Base-by-base conservation (phyloP, 1,140 invertebrate species). In the Teleopsis dalmanni region DNA sequence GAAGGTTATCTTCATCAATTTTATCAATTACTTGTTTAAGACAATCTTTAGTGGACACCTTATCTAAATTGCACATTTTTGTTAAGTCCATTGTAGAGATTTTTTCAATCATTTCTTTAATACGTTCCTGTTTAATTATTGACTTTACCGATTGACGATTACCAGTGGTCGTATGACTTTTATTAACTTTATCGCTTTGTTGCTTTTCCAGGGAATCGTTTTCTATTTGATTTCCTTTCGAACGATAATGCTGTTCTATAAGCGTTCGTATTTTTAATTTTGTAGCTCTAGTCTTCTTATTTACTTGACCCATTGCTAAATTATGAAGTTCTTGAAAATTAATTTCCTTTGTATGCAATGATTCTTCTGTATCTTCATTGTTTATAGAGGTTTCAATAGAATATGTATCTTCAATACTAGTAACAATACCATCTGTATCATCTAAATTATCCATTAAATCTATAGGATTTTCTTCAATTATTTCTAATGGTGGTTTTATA, bases 41-140 rank as follows among this genome's bases (percentile, higher is more conserved):
- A 36, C 66, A 71, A 41, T 71, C 59, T 55, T 71, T 71, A 0
- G 64, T 70, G 19, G 60, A 58, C 43, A 62, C 61, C 49, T 59
- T 60, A 41, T 70, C 59, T 51, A 71, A 45, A 51, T 71, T 57
- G 44, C 69, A 71, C 16, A 70, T 58, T 22, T 57, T 56, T 3
- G 57, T 67, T 40, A 71, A 46, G 55, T 71, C 65, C 59, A 71
- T 62, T 9, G 61, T 61, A 3, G 66, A 57, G n/a, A 71, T 68
- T 44, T 65, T 61, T 31, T 70, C 68, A 26, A 70, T 61, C 58
- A 74, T 72, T 36, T 74, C 70, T 18, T 66, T 72, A 19, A 74
- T 72, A 52, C 74, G 73, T 50, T 75, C 73, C 34, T 73, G 73
- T 52, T 73, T 73, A 10, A 76, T 73, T 35, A 76, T 76, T 25